Evolutionary conservation across 2,888 invertebrate species (phyloP).

Genomic region (Lymantria dispar): DNA sequence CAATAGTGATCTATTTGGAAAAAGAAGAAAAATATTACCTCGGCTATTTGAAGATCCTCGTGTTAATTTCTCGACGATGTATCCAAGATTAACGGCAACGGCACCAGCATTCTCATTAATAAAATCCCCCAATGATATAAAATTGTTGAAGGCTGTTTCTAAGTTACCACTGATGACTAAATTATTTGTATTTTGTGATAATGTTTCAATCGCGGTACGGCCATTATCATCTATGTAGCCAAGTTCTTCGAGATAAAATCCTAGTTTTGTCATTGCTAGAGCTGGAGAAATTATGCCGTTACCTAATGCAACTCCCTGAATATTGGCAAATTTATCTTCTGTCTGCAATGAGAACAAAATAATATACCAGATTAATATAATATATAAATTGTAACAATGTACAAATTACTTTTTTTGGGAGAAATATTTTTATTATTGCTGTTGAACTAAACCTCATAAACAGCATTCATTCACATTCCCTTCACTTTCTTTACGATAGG

Average conservation of each 20-base stretch:
- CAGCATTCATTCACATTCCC: too few relatives aligned
- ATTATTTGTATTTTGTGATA: conserved; percentile 73
- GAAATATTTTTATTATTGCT: too few relatives aligned
- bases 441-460: too few relatives aligned
- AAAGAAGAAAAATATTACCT: conserved; percentile 1
- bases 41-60: conserved; percentile 9
- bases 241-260: conserved; percentile 71
- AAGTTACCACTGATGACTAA: conserved; percentile 78
- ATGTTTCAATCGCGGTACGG: conserved; percentile 76
- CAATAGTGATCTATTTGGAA: too few relatives aligned
- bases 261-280: conserved; percentile 56
- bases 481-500: too few relatives aligned
- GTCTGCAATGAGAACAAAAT: conserved; percentile 3
- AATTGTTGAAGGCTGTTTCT: conserved; percentile 83
- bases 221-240: conserved; percentile 87
- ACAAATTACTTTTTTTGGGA: too few relatives aligned
- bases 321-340: conserved; percentile 64
- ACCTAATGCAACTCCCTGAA: conserved; percentile 90
- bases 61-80: conserved; percentile 60
- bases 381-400: too few relatives aligned
- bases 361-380: too few relatives aligned
- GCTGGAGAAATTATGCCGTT: conserved; percentile 93
- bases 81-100: conserved; percentile 87
- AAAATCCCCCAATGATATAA: conserved; percentile 81
- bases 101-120: conserved; percentile 83